phyloP scores from a whole-genome alignment of 2,113 vertebrate genomes.

The Marmota flaviventris region DNA sequence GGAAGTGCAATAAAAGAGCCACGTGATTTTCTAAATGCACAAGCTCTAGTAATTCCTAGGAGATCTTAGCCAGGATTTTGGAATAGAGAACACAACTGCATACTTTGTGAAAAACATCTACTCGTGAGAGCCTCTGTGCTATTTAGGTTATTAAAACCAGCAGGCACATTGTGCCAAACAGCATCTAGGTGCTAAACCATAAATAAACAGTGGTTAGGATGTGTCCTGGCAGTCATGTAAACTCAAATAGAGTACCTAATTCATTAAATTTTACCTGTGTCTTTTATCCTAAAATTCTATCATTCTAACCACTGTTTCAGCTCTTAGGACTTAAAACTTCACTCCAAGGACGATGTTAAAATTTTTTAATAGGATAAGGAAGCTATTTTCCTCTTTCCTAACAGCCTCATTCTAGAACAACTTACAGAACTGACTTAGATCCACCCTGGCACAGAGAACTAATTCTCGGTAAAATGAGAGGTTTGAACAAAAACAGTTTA shows the following conservation, averaged over 20 bases:
- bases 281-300: neutral
- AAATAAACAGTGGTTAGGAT: neutral
- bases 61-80: constrained; percentile 48
- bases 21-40: neutral
- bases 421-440: neutral
- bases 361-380: constrained; percentile 9
- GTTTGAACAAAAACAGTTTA: constrained; percentile 31
- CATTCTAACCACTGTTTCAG: neutral
- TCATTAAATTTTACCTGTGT: neutral
- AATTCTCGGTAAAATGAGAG: constrained; percentile 62
- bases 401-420: neutral
- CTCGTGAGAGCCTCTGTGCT: neutral
- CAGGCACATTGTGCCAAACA: neutral
- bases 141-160: constrained; percentile 2
- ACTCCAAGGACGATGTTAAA: neutral
- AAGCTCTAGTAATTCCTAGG: constrained; percentile 12
- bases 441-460: neutral
- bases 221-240: neutral
- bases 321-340: neutral
- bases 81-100: neutral
- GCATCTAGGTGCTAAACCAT: neutral
- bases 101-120: constrained; percentile 35
- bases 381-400: neutral
- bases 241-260: neutral
- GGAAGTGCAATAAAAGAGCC: neutral